These are phyloP conservation scores for Sandelia bainsii DNA, from an alignment of 2,797 vertebrate species.

Conservation along the genomic window DNA sequence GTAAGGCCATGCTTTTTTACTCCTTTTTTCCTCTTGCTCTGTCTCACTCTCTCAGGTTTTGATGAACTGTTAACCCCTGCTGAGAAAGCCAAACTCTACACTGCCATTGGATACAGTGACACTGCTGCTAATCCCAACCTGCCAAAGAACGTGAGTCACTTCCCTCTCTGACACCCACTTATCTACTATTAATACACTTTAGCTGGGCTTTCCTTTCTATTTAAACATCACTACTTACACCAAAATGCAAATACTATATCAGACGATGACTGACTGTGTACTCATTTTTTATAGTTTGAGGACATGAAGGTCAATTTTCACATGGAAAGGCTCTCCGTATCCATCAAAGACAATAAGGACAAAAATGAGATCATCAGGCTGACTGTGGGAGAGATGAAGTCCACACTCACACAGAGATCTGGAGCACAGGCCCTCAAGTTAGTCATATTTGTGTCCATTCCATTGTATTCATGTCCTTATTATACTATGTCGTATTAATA, in stretches of 20 bases:
- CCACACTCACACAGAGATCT: conserved; percentile 91
- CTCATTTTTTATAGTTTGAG: conserved; percentile 89
- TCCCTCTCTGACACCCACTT: not conserved
- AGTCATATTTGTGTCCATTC: conserved; percentile 23
- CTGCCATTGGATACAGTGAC: conserved; percentile 98
- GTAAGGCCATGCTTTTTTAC: not conserved
- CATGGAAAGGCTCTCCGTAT: conserved; percentile 89
- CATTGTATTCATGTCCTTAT: not conserved
- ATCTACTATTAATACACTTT: conserved; percentile 1
- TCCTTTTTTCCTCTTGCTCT: not conserved
- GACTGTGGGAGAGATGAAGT: conserved; percentile 89
- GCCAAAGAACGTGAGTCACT: conserved; percentile 91
- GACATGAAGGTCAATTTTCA: conserved; percentile 93
- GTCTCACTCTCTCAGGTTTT: conserved; percentile 82
- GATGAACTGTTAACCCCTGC: conserved; percentile 90
- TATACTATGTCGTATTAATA: not conserved
- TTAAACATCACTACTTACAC: not conserved
- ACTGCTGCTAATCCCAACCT: conserved; percentile 92
- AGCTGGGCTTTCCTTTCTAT: not conserved
- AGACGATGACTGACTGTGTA: not conserved
- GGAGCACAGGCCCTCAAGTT: conserved; percentile 96
- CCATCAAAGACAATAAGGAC: conserved; percentile 89
- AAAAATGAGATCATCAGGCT: conserved; percentile 90
- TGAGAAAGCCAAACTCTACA: conserved; percentile 95
- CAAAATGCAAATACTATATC: conserved; percentile 1